These are phyloP conservation scores for Perccottus glenii DNA, from an alignment of 2,113 vertebrate species.

Conservation along the genomic window DNA sequence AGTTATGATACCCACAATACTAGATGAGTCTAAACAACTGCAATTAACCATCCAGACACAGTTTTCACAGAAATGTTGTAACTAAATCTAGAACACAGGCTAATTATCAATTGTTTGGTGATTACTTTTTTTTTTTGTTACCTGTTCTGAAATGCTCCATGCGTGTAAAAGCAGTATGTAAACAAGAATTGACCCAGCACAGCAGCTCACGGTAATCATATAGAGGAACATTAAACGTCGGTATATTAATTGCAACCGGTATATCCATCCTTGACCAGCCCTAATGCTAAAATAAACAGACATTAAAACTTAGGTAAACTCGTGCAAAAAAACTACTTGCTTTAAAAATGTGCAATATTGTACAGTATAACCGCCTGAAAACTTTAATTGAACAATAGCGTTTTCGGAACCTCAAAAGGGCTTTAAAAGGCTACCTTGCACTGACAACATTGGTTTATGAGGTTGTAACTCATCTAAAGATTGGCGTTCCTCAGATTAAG, in stretches of 20 bases:
- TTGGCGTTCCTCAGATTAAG: no score
- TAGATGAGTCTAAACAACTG: no score
- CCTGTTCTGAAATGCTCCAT: conserved; percentile 89
- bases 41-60: no score
- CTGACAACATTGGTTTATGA: no score
- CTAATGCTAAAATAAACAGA: neutral
- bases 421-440: no score
- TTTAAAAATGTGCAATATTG: neutral
- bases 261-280: conserved; percentile 67
- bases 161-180: conserved; percentile 84
- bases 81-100: no score
- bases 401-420: no score
- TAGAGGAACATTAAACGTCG: conserved; percentile 71
- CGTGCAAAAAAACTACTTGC: neutral
- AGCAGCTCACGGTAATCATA: conserved; percentile 83
- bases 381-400: no score
- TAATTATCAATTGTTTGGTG: neutral
- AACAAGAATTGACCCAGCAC: conserved; percentile 88
- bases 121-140: conserved; percentile 54
- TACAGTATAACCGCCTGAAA: no score
- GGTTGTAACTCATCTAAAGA: no score
- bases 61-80: no score
- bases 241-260: conserved; percentile 76
- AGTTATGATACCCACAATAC: no score
- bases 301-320: neutral